A percentile compares a stretch with the other conserved stretches of the same genome.
Evolutionary conservation across 2,113 vertebrate species (phyloP).

Genomic region (Protobothrops mucrosquamatus): DNA sequence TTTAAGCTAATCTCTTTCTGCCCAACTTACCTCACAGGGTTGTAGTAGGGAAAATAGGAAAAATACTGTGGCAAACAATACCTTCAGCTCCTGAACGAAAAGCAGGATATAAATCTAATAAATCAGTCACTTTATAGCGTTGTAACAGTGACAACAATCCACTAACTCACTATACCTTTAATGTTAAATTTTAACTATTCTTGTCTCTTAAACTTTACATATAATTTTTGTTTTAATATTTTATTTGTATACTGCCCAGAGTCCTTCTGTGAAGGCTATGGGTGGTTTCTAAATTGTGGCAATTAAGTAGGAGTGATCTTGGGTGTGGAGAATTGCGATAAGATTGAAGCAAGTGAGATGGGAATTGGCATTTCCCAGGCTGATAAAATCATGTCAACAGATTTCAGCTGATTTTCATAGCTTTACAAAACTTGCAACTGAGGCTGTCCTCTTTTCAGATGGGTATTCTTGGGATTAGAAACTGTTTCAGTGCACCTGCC

Average conservation of each 20-base stretch:
- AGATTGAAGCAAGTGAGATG: background rate
- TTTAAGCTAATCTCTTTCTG: background rate
- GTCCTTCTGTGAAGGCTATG: background rate
- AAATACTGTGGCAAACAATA: background rate
- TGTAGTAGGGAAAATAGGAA: background rate
- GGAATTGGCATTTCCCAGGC: background rate
- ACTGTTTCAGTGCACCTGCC: background rate
- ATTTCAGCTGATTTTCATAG: background rate
- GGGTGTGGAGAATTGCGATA: background rate
- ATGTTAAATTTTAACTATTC: background rate
- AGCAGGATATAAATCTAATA: background rate
- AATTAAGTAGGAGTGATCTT: background rate
- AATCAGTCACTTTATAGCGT: no score
- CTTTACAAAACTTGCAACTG: background rate
- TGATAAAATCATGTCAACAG: background rate
- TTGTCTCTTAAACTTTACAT: background rate
- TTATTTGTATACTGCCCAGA: no score
- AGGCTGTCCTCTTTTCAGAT: background rate
- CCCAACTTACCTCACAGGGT: background rate
- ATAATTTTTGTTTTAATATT: background rate
- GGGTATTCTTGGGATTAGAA: background rate
- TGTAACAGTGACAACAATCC: no score
- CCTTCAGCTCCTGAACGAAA: background rate
- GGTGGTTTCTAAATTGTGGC: background rate
- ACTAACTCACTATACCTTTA: background rate